Evolutionary conservation across 1,140 invertebrate genomes (phyloP), one percentile per base, ranked within the genome.

Genomic region (Archivesica marissinica): DNA sequence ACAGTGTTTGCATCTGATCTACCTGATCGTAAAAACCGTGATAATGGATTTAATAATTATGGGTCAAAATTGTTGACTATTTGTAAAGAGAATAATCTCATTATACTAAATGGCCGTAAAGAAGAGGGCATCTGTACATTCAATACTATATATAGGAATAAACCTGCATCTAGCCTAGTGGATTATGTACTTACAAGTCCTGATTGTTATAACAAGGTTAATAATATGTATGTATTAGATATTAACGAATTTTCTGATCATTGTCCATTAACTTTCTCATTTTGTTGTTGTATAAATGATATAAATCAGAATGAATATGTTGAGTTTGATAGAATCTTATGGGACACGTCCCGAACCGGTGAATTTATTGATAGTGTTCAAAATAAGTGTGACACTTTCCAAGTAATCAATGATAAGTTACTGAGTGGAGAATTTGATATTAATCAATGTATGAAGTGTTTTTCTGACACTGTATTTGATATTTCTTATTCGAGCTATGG

Each of bases 371-470:
- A n/a, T n/a, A n/a, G n/a, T n/a, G n/a, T n/a, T n/a, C n/a, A n/a
- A n/a, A n/a, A n/a, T n/a, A n/a, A n/a, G n/a, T n/a, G n/a, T n/a
- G n/a, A n/a, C n/a, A n/a, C n/a, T n/a, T n/a, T n/a, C n/a, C n/a
- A n/a, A n/a, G n/a, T n/a, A n/a, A n/a, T n/a, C n/a, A n/a, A n/a
- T n/a, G n/a, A n/a, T 35, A 35, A 35, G 25, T 72, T 41, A 41
- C 47, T 72, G 30, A 7, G 30, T 44, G 68, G 68, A 23, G 68
- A 23, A 47, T 47, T 23, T 44, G 68, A 72, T 72, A 47, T 72
- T 47, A 25, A 72, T 72, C 68, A 72, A 44, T 72, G 39, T 72
- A 47, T 72, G 68, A 41, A 44, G 47, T 41, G 68, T 72, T 72
- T 72, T 50, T 72, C 68, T 72, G 41, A 72, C 28, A 72, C 68